Base-by-base conservation (phyloP, 1,140 invertebrate species). In the Phymorhynchus buccinoides region DNA sequence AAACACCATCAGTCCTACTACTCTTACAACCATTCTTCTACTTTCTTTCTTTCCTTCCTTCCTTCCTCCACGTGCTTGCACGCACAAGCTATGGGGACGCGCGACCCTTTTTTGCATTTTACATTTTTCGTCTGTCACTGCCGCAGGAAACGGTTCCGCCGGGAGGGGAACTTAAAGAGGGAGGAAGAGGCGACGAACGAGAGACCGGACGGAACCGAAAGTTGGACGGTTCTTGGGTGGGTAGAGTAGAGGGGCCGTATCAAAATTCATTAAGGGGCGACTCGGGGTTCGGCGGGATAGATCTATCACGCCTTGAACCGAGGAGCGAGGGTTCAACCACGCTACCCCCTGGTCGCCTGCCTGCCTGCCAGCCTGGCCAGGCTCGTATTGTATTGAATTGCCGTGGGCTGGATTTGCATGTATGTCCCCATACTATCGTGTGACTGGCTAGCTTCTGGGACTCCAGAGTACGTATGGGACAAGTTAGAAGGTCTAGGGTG, bases 231-330 rank as follows among this genome's bases (percentile, higher is more conserved):
- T 18, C 35, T 75, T 39, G 35, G 41, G 30, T 22, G 73, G 73
- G 18, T 18, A 16, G 73, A 14, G 9, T 75, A 14, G 12, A 18
- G 48, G 48, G 48, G 62, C 73, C 44, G 39, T 52, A 41, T 79
- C 77, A 79, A 79, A 79, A 79, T 79, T 79, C 77, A 79, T 79
- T 79, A 48, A 48, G 44, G 44, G 44, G 44, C 44, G 44, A 18
- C 44, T 18, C 6, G 44, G 18, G 44, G 44, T 18, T 18, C 44
- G 44, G 44, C 7, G 44, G 44, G 44, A 18, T 6, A 18, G 18
- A 48, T 48, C 44, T 9, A 48, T 48, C 77, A 41, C 77, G 12
- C 77, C 6, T 12, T 79, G 77, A 79, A 52, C 77, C 44, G 77
- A n/a, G 77, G 44, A 12, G 27, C 77, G 37, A n/a, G 37, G 37